Base-by-base conservation (phyloP, 2,888 invertebrate genomes). In the Macaria liturata region DNA sequence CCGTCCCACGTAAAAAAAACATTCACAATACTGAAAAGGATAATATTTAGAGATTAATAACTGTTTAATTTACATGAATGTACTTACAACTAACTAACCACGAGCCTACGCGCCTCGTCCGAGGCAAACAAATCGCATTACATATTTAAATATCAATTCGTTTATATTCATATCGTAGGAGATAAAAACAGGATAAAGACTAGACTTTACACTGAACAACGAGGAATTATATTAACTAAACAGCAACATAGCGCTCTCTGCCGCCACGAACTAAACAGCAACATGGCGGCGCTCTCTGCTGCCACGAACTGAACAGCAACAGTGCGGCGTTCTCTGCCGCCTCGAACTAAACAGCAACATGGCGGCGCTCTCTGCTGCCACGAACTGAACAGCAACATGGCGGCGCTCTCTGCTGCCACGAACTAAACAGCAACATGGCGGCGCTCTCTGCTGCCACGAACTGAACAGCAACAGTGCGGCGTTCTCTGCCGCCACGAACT, bases 171-270 rank as follows among this genome's bases (percentile, higher is more conserved):
- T 84, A 87, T 84, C 82, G 82, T 88, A 88, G 81, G 54, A 86
- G 84, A 88, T 86, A 83, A 82, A 86, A 91, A 91, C 89, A 90
- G 88, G 76, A 89, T 91, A 91, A 89, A 91, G 92, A 92, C 92
- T 92, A 92, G 92, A 92, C 91, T 88, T 89, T 91, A 92, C 91
- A 92, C 91, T 90, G 91, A 91, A 86, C 84, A 91, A 89, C 88
- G 88, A 88, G 83, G 84, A 86, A 76, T 82, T 81, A 81, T 85
- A 77, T 82, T 82, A 81, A 84, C 87, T 83, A 88, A 20, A 88
- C 85, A 85, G 86, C 87, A 84, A 86, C 81, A 78, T 81, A 81
- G 70, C 68, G 70, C 67, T 66, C 81, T 67, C 73, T 69, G 69
- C 66, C 81, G 76, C 76, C 78, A 69, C 76, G 71, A 81, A 84